A percentile compares a stretch with the other conserved stretches of the same genome.
These are phyloP conservation scores for western clawed frog (Xenopus tropicalis) DNA, from an alignment of 2,113 vertebrate genomes.

Conservation along the genomic window DNA sequence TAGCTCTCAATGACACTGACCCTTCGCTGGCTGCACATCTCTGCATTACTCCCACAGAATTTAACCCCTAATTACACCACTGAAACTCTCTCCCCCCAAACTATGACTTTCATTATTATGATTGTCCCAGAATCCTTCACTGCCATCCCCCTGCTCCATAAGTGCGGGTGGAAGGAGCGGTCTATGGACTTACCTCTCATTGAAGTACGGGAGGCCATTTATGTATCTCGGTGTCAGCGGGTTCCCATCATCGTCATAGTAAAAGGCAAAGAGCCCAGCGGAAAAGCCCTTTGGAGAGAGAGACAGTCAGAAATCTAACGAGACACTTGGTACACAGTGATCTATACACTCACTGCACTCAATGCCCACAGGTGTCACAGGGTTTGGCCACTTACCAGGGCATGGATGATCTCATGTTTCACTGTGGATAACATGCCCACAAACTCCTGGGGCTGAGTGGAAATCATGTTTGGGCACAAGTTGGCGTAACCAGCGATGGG, in stretches of 20 bases:
- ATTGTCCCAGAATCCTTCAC: too few relatives aligned
- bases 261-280: slow-evolving; percentile 94
- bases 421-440: slow-evolving; percentile 94
- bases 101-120: too few relatives aligned
- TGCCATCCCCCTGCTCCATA: too few relatives aligned
- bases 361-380: not conserved
- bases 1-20: too few relatives aligned
- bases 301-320: slow-evolving; percentile 41
- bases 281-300: slow-evolving; percentile 82
- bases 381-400: slow-evolving; percentile 73
- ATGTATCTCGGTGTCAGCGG: slow-evolving; percentile 85
- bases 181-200: slow-evolving; percentile 74
- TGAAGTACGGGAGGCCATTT: slow-evolving; percentile 88
- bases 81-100: too few relatives aligned
- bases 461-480: slow-evolving; percentile 95
- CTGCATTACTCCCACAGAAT: too few relatives aligned
- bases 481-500: slow-evolving; percentile 95
- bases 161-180: too few relatives aligned
- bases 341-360: too few relatives aligned
- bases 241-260: slow-evolving; percentile 84
- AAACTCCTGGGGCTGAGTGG: slow-evolving; percentile 89
- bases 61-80: too few relatives aligned
- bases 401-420: slow-evolving; percentile 96
- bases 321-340: not conserved
- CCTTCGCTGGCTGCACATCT: too few relatives aligned